These are phyloP conservation scores for Phrixothrix hirtus DNA, from an alignment of 2,888 invertebrate species.

Conservation along the genomic window DNA sequence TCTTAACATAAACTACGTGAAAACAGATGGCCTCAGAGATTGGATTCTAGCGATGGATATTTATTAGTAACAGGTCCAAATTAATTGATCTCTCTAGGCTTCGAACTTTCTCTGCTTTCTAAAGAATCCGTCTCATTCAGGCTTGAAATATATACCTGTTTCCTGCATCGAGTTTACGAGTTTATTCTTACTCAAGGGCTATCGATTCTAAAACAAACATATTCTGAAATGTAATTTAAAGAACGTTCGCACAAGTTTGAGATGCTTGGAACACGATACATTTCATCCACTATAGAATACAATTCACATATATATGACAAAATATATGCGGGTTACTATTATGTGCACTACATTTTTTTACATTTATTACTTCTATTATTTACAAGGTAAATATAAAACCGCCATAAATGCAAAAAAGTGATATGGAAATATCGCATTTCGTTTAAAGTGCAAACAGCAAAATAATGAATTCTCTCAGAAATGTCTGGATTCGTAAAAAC, in stretches of 20 bases:
- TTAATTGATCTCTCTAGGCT: conserved; percentile 24
- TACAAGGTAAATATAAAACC: too few relatives aligned
- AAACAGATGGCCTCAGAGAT: conserved; percentile 14
- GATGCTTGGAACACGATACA: conserved; percentile 6
- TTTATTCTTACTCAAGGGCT: conserved; percentile 15
- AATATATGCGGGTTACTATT: too few relatives aligned
- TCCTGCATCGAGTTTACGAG: conserved; percentile 14
- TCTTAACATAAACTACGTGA: conserved; percentile 14
- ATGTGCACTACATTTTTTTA: too few relatives aligned
- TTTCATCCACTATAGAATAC: too few relatives aligned
- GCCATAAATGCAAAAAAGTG: too few relatives aligned
- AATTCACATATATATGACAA: too few relatives aligned
- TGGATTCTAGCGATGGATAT: conserved; percentile 25
- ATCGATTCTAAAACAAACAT: conserved; percentile 14
- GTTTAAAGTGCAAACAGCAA: too few relatives aligned
- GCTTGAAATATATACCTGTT: conserved; percentile 20
- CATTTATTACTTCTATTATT: too few relatives aligned
- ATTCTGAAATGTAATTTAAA: conserved; percentile 14
- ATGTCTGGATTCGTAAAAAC: too few relatives aligned
- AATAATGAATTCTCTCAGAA: too few relatives aligned
- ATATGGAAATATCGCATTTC: too few relatives aligned
- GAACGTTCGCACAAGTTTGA: conserved; percentile 5
- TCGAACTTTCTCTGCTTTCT: conserved; percentile 22
- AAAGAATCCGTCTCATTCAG: conserved; percentile 20
- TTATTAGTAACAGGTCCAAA: conserved; percentile 22